These are phyloP conservation scores for Mythimna pallens DNA, from an alignment of 2,888 invertebrate genomes.

Conservation along the genomic window DNA sequence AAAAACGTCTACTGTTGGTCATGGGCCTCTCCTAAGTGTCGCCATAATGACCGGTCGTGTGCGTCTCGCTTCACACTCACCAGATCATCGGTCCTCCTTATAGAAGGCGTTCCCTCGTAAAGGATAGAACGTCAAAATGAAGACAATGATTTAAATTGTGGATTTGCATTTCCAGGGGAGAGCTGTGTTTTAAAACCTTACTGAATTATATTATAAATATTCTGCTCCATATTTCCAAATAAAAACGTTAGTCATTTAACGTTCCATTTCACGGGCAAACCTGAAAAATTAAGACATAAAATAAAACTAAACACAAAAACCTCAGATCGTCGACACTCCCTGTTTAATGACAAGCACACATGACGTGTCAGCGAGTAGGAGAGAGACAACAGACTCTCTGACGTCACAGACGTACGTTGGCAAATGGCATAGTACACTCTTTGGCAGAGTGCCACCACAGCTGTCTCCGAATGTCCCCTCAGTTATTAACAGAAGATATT, in stretches of 20 bases:
- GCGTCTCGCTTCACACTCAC: no score
- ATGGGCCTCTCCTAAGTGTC: no score
- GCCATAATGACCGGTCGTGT: no score
- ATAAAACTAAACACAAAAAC: slow-evolving; percentile 24
- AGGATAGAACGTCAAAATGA: background rate
- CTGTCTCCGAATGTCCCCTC: slow-evolving; percentile 79
- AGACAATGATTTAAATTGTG: background rate
- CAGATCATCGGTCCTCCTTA: no score
- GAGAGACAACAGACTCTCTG: slow-evolving; percentile 49
- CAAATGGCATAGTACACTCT: slow-evolving; percentile 74
- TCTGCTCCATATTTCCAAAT: background rate
- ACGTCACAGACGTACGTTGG: slow-evolving; percentile 73
- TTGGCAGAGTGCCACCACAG: slow-evolving; percentile 85
- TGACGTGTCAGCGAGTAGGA: slow-evolving; percentile 50
- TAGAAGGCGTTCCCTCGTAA: no score
- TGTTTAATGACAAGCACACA: slow-evolving; percentile 52
- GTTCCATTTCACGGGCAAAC: background rate
- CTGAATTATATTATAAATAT: no score
- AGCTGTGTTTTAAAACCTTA: no score
- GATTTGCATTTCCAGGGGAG: no score
- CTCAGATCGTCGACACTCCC: slow-evolving; percentile 48
- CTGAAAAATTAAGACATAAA: slow-evolving; percentile 27
- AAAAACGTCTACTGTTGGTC: no score
- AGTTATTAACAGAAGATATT: slow-evolving; percentile 79
- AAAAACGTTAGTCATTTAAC: background rate